phyloP scores from a whole-genome alignment of 2,888 invertebrate genomes.

The Microplitis manilae region DNA sequence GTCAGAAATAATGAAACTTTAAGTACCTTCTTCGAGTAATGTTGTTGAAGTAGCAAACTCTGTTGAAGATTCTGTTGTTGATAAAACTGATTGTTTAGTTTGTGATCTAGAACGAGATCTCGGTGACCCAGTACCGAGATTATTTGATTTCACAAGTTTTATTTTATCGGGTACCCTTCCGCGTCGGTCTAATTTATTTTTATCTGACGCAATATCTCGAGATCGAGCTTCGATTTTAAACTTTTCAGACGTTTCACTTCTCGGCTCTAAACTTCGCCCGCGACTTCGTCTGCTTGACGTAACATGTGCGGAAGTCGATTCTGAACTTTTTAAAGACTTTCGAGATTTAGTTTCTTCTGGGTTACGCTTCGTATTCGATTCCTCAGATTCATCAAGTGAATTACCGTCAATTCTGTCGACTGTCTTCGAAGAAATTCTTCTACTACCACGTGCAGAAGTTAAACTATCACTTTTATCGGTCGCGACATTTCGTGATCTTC shows the following conservation, averaged over 20 bases:
- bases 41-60: neutral
- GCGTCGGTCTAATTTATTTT: neutral
- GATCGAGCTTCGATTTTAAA: neutral
- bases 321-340: neutral
- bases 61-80: neutral
- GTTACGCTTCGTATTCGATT: neutral
- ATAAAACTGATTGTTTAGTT: neutral
- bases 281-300: neutral
- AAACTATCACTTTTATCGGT: slow-evolving; percentile 6
- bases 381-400: neutral
- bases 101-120: neutral
- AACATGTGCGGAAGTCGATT: neutral
- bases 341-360: neutral
- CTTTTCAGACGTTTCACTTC: neutral
- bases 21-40: neutral
- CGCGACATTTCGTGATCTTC: slow-evolving; percentile 8
- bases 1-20: neutral
- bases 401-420: neutral
- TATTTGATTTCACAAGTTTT: neutral
- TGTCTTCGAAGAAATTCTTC: slow-evolving; percentile 1
- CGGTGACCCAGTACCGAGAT: neutral
- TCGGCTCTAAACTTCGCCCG: neutral
- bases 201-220: neutral
- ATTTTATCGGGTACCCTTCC: neutral
- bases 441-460: neutral